phyloP scores from a whole-genome alignment of 2,888 invertebrate genomes.

The Drosophila recens region DNA sequence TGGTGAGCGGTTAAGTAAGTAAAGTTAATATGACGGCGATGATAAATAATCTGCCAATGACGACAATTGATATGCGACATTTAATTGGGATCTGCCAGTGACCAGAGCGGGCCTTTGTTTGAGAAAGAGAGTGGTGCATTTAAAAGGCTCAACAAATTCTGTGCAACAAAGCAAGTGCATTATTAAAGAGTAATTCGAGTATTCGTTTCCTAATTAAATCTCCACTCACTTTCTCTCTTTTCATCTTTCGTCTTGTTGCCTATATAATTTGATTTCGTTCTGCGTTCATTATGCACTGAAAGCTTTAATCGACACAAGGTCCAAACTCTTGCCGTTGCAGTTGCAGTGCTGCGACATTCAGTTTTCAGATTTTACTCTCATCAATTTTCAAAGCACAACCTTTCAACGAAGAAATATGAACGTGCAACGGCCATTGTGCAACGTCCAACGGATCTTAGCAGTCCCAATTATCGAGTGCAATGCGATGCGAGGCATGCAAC shows the following conservation, averaged over 20 bases:
- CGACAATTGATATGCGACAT: conserved; percentile 24
- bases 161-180: conserved; percentile 7
- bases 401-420: neutral
- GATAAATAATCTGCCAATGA: conserved; percentile 25
- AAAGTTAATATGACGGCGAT: conserved; percentile 1
- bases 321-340: neutral
- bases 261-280: neutral
- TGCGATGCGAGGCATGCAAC: conserved; percentile 29
- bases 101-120: too few relatives aligned
- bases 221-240: neutral
- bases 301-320: neutral
- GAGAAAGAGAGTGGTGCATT: too few relatives aligned
- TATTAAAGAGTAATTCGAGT: conserved; percentile 5
- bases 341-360: conserved; percentile 5
- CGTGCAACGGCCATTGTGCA: conserved; percentile 1
- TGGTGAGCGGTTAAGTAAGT: conserved; percentile 12
- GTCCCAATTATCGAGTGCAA: conserved; percentile 26
- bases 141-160: neutral
- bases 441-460: conserved; percentile 1
- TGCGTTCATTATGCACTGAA: neutral
- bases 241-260: neutral
- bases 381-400: conserved; percentile 5
- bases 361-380: neutral
- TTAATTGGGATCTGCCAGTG: conserved; percentile 8
- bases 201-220: conserved; percentile 15